These are phyloP conservation scores for Bursaphelenchus okinawaensis DNA, from an alignment of 2,888 invertebrate genomes.

Conservation along the genomic window DNA sequence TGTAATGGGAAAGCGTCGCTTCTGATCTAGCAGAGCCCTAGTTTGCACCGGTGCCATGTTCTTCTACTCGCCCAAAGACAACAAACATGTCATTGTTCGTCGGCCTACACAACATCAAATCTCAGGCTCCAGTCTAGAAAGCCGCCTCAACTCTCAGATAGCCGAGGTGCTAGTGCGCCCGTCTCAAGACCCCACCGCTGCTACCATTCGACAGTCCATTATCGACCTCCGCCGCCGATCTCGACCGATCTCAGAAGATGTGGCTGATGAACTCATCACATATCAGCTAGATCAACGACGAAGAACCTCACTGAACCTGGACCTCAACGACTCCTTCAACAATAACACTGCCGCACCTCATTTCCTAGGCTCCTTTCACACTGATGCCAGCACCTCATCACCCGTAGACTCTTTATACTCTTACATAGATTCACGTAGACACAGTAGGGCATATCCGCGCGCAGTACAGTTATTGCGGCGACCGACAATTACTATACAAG, in stretches of 20 bases:
- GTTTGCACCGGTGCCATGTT: conserved; percentile 28
- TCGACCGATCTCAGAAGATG: conserved; percentile 22
- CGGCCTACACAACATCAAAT: conserved; percentile 26
- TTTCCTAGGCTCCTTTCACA: conserved; percentile 22
- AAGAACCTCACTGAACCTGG: conserved; percentile 10
- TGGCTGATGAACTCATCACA: conserved; percentile 16
- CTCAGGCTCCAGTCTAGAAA: neutral
- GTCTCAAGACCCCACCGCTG: conserved; percentile 2
- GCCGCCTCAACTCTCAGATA: neutral
- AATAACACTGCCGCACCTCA: conserved; percentile 20
- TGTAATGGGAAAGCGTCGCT: neutral
- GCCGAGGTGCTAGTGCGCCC: conserved; percentile 4
- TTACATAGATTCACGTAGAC: conserved; percentile 30
- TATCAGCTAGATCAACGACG: conserved; percentile 9
- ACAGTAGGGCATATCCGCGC: conserved; percentile 15
- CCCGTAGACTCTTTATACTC: conserved; percentile 47
- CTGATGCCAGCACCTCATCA: conserved; percentile 28
- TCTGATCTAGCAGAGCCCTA: neutral
- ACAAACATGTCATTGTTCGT: conserved; percentile 17
- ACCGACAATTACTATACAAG: conserved; percentile 55
- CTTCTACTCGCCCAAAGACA: conserved; percentile 46
- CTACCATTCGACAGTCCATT: conserved; percentile 20
- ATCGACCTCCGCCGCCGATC: conserved; percentile 18
- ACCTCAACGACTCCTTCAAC: conserved; percentile 14
- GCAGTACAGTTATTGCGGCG: conserved; percentile 34